These are phyloP conservation scores for Listrodromus nycthemerus DNA, from an alignment of 2,888 invertebrate species.

Conservation along the genomic window DNA sequence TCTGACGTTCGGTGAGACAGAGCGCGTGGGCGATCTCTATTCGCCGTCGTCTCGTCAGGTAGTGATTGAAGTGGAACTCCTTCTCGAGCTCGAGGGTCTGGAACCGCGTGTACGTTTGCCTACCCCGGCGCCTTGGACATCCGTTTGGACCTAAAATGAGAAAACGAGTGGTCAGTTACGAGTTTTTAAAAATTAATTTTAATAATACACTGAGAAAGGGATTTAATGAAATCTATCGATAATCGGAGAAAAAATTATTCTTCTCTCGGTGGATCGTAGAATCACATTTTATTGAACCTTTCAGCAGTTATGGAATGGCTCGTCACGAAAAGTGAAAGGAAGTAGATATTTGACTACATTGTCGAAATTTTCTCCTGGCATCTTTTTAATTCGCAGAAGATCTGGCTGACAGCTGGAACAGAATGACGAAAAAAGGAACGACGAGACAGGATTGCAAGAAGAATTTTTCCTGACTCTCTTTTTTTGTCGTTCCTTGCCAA, in stretches of 20 bases:
- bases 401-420: neutral
- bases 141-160: constrained; percentile 95
- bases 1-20: constrained; percentile 97
- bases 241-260: neutral
- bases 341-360: neutral
- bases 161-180: constrained; percentile 69
- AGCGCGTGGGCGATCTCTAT: constrained; percentile 99
- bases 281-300: neutral
- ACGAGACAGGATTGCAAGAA: constrained; percentile 26
- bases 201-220: neutral
- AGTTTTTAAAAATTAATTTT: neutral
- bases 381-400: constrained; percentile 9
- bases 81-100: constrained; percentile 99
- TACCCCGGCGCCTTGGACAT: constrained; percentile 96
- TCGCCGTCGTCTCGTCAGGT: constrained; percentile 97
- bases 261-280: neutral
- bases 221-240: neutral
- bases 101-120: constrained; percentile 99
- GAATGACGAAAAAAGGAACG: constrained; percentile 3
- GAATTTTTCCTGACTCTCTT: constrained; percentile 32
- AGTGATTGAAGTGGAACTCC: constrained; percentile 99
- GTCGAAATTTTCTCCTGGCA: neutral
- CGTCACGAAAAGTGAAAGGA: no score
- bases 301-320: no score
- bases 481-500: constrained; percentile 47